These are phyloP conservation scores for Luehdorfia chinensis DNA, from an alignment of 1,140 invertebrate species.

Conservation along the genomic window DNA sequence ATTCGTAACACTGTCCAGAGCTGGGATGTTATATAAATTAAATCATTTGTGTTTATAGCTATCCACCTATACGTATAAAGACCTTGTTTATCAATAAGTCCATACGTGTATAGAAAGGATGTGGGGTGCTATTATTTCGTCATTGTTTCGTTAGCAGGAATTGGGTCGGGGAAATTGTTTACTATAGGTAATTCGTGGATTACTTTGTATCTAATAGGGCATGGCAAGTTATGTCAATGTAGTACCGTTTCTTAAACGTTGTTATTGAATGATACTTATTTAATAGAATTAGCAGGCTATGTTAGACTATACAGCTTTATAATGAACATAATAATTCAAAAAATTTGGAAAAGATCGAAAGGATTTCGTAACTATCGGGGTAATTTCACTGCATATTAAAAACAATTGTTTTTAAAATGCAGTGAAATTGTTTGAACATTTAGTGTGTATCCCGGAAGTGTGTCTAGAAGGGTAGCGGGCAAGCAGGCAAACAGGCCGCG, in stretches of 20 bases:
- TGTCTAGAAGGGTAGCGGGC: slow-evolving; percentile 37
- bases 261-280: no score
- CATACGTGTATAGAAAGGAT: slow-evolving; percentile 18
- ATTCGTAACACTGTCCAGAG: slow-evolving; percentile 15
- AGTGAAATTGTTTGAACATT: slow-evolving; percentile 13
- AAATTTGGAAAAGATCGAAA: no score
- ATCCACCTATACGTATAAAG: slow-evolving; percentile 54
- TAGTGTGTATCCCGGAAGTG: slow-evolving; percentile 41
- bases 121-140: slow-evolving; percentile 16
- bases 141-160: slow-evolving; percentile 3
- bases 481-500: slow-evolving; percentile 43
- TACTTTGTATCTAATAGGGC: background rate
- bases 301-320: no score
- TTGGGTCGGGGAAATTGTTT: slow-evolving; percentile 7
- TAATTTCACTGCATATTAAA: no score
- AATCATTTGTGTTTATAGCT: slow-evolving; percentile 47
- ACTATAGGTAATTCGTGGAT: background rate
- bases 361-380: no score
- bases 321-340: no score
- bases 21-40: slow-evolving; percentile 56
- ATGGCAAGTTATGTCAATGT: no score
- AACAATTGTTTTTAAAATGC: no score
- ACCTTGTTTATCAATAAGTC: slow-evolving; percentile 66
- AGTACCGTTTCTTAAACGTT: no score
- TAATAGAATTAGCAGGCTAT: no score